Conservation (phyloP, 2,113 vertebrate genomes). For the Caloenas nicobarica region DNA sequence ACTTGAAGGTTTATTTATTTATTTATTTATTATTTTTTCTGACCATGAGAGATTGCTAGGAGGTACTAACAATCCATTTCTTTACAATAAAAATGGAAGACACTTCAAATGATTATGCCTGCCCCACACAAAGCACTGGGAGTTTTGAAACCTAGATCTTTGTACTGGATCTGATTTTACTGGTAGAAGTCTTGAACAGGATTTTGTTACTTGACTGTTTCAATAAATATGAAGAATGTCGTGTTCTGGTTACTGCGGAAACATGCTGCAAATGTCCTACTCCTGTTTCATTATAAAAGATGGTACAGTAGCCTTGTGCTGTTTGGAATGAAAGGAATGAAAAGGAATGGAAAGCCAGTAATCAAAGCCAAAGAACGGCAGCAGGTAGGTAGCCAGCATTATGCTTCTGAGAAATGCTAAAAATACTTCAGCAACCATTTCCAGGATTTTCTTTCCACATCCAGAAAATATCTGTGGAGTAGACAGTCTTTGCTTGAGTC, state of each 20-base stretch:
- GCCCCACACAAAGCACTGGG: fast-evolving
- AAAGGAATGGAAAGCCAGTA: neutral
- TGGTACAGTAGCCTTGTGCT: neutral
- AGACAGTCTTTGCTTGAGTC: neutral
- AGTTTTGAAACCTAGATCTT: neutral
- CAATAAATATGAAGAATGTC: neutral
- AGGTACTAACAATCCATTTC: neutral
- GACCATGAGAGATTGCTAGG: neutral
- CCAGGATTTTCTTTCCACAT: neutral
- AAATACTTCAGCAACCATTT: neutral
- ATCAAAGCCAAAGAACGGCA: neutral
- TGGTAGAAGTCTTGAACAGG: neutral
- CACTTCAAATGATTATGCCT: neutral
- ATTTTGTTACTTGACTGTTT: neutral
- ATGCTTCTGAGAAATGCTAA: neutral
- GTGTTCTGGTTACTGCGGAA: neutral
- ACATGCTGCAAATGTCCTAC: neutral
- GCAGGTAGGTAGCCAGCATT: neutral
- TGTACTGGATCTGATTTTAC: neutral
- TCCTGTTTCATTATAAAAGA: neutral
- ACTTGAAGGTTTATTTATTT: neutral
- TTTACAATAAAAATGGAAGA: neutral
- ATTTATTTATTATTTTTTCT: neutral
- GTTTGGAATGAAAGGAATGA: neutral
- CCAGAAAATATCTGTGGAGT: neutral